These are phyloP conservation scores for Lingula anatina DNA, from an alignment of 2,888 invertebrate species.

Conservation along the genomic window DNA sequence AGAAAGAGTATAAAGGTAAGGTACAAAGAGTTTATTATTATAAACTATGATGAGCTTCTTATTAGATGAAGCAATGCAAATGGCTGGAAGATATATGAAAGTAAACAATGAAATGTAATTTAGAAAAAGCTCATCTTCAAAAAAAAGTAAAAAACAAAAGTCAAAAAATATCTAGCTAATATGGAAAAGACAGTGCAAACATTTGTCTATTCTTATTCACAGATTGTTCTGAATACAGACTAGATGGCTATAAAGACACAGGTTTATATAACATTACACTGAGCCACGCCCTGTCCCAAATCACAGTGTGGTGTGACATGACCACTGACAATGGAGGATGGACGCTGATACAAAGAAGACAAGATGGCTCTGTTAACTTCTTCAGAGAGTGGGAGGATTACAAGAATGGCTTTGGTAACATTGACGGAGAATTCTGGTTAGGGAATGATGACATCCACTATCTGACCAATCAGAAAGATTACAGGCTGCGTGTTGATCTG, in stretches of 20 bases:
- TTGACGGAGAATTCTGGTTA: constrained; percentile 74
- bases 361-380: constrained; percentile 75
- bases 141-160: no score
- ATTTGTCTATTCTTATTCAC: no score
- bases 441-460: constrained; percentile 79
- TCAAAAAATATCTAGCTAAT: no score
- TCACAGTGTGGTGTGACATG: constrained; percentile 68
- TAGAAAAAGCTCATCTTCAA: no score
- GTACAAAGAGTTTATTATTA: no score
- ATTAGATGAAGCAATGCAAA: no score
- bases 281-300: constrained; percentile 61
- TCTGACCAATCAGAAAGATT: constrained; percentile 68
- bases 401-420: constrained; percentile 71
- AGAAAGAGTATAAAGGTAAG: no score
- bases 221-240: constrained; percentile 65
- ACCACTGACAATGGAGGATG: constrained; percentile 55
- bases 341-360: constrained; percentile 76
- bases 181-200: no score
- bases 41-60: no score
- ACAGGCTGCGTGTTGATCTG: constrained; percentile 58
- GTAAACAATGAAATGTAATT: no score
- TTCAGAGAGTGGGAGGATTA: constrained; percentile 81
- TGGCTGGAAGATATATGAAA: no score
- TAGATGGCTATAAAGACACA: constrained; percentile 18
- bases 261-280: constrained; percentile 71